A percentile compares a stretch with the other conserved stretches of the same genome.
These are phyloP conservation scores for Ataeniobius toweri DNA, from an alignment of 2,797 vertebrate genomes.

Conservation along the genomic window DNA sequence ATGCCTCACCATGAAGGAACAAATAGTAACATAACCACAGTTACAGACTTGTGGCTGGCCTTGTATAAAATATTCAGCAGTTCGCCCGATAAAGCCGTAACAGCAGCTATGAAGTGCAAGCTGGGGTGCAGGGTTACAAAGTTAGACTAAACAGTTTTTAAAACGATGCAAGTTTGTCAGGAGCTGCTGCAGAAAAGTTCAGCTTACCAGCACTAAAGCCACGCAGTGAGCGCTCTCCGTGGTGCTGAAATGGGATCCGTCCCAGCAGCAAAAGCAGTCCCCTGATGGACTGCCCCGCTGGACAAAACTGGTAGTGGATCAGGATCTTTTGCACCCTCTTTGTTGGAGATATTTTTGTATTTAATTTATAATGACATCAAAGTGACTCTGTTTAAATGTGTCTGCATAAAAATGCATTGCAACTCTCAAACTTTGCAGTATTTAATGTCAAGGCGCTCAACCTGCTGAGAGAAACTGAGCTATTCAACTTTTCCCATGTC, in stretches of 20 bases:
- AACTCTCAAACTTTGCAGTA: constrained; percentile 40
- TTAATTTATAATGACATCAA: background rate
- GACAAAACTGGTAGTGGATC: constrained; percentile 19
- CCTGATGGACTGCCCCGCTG: constrained; percentile 26
- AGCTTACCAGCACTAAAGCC: constrained; percentile 5
- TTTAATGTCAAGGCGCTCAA: no score
- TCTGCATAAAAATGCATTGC: constrained; percentile 18
- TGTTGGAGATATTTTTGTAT: background rate
- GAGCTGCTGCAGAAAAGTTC: constrained; percentile 36
- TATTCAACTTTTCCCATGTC: constrained; percentile 1
- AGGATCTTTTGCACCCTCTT: constrained; percentile 13
- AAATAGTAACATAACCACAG: constrained; percentile 53
- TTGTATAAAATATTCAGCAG: constrained; percentile 70
- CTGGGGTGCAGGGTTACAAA: constrained; percentile 3
- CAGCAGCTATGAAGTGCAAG: constrained; percentile 14
- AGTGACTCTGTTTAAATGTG: background rate
- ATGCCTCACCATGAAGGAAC: constrained; percentile 24
- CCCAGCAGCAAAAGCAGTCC: constrained; percentile 23
- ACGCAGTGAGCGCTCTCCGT: constrained; percentile 48
- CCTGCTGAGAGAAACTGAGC: background rate
- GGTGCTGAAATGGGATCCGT: constrained; percentile 66
- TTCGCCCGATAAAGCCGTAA: constrained; percentile 24
- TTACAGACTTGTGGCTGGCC: constrained; percentile 57
- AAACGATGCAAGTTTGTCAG: constrained; percentile 9
- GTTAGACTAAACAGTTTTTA: constrained; percentile 19